Evolutionary conservation across 2,888 invertebrate genomes (phyloP).

Genomic region (Microctonus hyperodae): DNA sequence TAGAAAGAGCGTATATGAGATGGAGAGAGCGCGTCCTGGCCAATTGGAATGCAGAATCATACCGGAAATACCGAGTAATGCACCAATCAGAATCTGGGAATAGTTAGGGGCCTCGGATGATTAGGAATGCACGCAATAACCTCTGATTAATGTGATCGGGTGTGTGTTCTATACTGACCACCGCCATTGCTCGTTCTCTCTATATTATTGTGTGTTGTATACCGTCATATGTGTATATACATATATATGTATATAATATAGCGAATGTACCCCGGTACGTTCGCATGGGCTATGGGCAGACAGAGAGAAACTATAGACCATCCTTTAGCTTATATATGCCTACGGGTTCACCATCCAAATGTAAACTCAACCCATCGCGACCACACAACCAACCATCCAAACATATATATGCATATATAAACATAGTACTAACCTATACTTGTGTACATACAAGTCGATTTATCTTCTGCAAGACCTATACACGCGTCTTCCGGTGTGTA

Average conservation of each 20-base stretch:
- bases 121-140: slow-evolving; percentile 65
- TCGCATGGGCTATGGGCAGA: slow-evolving; percentile 40
- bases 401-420: slow-evolving; percentile 4
- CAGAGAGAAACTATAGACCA: slow-evolving; percentile 34
- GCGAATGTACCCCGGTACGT: no score
- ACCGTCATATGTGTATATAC: slow-evolving; percentile 25
- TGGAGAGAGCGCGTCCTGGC: slow-evolving; percentile 49
- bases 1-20: slow-evolving; percentile 35
- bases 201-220: slow-evolving; percentile 31
- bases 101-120: slow-evolving; percentile 62
- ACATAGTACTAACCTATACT: slow-evolving; percentile 10
- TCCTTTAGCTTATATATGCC: slow-evolving; percentile 54
- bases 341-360: slow-evolving; percentile 24
- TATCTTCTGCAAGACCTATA: slow-evolving; percentile 30
- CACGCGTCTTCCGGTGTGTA: slow-evolving; percentile 30
- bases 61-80: slow-evolving; percentile 64
- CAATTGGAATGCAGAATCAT: slow-evolving; percentile 63
- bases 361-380: slow-evolving; percentile 27
- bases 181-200: slow-evolving; percentile 20
- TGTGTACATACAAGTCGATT: slow-evolving; percentile 26
- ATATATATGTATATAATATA: no score
- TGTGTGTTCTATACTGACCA: slow-evolving; percentile 49
- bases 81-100: slow-evolving; percentile 64
- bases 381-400: slow-evolving; percentile 36
- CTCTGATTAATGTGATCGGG: slow-evolving; percentile 64